Conservation (phyloP, 2,113 vertebrate species). For the Brachirus orientalis region DNA sequence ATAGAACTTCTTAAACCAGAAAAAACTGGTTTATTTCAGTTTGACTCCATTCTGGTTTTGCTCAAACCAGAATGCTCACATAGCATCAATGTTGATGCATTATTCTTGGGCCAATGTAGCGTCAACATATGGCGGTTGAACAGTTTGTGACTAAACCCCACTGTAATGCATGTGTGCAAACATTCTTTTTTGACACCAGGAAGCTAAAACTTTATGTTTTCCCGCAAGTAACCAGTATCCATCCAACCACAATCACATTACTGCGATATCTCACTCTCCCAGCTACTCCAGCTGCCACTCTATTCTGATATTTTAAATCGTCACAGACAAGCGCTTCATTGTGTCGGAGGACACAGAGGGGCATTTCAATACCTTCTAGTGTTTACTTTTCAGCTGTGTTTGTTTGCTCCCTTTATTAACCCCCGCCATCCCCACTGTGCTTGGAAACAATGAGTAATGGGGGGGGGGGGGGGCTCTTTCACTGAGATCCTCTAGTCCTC, state of each 20-base stretch:
- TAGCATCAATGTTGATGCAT: too few species aligned
- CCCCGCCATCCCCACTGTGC: conserved; percentile 10
- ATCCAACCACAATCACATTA: conserved; percentile 35
- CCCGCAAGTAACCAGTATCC: conserved; percentile 2
- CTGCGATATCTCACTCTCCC: conserved; percentile 20
- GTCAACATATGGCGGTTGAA: too few species aligned
- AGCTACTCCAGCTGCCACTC: conserved; percentile 56
- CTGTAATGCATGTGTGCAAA: too few species aligned
- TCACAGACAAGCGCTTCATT: conserved; percentile 59
- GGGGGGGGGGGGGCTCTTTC: not conserved
- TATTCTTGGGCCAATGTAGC: too few species aligned
- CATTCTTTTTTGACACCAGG: too few species aligned
- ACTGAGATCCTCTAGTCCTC: conserved; percentile 23
- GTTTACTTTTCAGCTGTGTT: conserved; percentile 58
- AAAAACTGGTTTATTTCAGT: too few species aligned
- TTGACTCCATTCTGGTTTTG: too few species aligned
- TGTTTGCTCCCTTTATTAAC: conserved; percentile 47
- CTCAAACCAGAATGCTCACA: too few species aligned
- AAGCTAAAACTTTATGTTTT: too few species aligned
- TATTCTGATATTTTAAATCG: conserved; percentile 33
- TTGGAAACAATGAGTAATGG: conserved; percentile 7
- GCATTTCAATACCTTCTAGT: conserved; percentile 41
- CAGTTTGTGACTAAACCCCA: too few species aligned
- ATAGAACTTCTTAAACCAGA: too few species aligned
- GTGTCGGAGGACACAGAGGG: conserved; percentile 51